phyloP scores from a whole-genome alignment of 2,888 invertebrate species.

The Apotomis betuletana region DNA sequence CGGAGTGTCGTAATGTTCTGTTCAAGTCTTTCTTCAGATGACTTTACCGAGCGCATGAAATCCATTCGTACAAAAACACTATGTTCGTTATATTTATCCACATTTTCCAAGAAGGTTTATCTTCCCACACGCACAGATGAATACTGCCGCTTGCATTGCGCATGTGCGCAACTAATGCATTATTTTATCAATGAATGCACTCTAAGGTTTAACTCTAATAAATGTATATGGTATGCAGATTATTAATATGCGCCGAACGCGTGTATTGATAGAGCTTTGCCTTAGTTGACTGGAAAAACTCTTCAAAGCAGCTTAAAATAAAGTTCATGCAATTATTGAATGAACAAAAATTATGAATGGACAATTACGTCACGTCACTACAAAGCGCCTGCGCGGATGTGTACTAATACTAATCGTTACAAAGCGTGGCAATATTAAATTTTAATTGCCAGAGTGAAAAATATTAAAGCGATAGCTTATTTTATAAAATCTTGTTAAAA shows the following conservation, averaged over 20 bases:
- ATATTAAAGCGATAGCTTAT: not conserved
- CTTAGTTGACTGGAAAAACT: constrained; percentile 11
- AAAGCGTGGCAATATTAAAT: constrained; percentile 38
- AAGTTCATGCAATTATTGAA: constrained; percentile 65
- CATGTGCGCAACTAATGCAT: constrained; percentile 76
- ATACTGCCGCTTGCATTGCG: constrained; percentile 69
- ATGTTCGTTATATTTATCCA: constrained; percentile 56
- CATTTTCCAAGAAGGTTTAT: constrained; percentile 56
- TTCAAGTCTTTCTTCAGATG: constrained; percentile 71
- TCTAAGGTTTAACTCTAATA: constrained; percentile 54
- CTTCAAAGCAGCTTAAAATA: constrained; percentile 20
- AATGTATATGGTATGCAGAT: constrained; percentile 44
- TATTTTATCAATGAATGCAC: constrained; percentile 77
- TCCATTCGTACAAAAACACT: constrained; percentile 55
- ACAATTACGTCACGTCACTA: constrained; percentile 81
- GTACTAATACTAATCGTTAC: constrained; percentile 48
- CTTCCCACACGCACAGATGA: constrained; percentile 54
- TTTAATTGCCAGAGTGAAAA: constrained; percentile 28
- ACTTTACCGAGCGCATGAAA: constrained; percentile 57
- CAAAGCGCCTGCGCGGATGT: constrained; percentile 77
- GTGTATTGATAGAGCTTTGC: not conserved
- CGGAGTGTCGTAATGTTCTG: constrained; percentile 83
- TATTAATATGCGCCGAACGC: constrained; percentile 4
- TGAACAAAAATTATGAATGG: constrained; percentile 83
- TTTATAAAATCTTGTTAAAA: no score